Evolutionary conservation across 2,797 vertebrate species (phyloP).

Genomic region (Botia almorhae): DNA sequence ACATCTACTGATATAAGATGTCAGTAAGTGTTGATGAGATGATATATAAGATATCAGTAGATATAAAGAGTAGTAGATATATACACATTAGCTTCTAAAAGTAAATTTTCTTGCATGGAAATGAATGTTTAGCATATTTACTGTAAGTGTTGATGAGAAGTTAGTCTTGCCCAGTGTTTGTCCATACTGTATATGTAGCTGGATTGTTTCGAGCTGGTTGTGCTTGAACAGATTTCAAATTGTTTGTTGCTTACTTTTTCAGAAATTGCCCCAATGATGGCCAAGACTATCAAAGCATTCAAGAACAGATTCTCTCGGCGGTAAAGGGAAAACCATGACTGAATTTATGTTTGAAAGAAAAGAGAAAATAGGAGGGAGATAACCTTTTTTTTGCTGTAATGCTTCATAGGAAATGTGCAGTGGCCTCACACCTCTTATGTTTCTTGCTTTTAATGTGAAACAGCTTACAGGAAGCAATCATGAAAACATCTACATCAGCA

Average conservation of each 20-base stretch:
- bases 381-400: constrained; percentile 53
- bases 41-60: too few relatives aligned
- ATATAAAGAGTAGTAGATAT: too few relatives aligned
- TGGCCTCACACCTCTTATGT: constrained; percentile 49
- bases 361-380: constrained; percentile 43
- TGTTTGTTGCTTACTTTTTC: constrained; percentile 53
- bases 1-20: neutral
- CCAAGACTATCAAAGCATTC: constrained; percentile 99
- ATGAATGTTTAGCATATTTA: neutral
- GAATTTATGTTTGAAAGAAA: constrained; percentile 60
- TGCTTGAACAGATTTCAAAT: neutral
- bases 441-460: constrained; percentile 53
- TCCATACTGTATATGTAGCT: neutral
- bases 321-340: constrained; percentile 76
- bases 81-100: too few relatives aligned
- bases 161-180: neutral
- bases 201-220: neutral
- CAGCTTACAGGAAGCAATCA: constrained; percentile 51
- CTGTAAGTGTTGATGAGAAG: neutral
- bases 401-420: constrained; percentile 57
- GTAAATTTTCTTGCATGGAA: neutral
- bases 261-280: constrained; percentile 99
- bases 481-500: constrained; percentile 17
- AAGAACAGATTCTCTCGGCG: constrained; percentile 98
- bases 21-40: too few relatives aligned